These are phyloP conservation scores for Sciurus carolinensis DNA, from an alignment of 2,797 vertebrate species.

Conservation along the genomic window DNA sequence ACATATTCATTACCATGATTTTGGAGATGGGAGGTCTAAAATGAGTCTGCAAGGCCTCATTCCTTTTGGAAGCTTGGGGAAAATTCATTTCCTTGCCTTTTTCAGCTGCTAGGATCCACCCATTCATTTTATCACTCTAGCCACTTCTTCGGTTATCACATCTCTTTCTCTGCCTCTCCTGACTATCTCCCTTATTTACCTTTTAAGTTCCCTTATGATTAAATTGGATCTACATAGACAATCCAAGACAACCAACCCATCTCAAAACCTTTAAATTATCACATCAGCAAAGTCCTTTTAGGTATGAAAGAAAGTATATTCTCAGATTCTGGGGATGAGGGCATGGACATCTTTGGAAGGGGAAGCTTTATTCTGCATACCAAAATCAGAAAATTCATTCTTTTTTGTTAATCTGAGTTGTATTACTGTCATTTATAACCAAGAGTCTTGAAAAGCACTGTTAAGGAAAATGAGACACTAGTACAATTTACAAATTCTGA, in stretches of 20 bases:
- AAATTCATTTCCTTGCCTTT: neutral
- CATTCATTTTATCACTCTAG: neutral
- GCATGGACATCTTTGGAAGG: neutral
- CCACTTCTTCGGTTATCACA: neutral
- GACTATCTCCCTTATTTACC: neutral
- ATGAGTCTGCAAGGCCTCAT: neutral
- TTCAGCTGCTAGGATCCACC: neutral
- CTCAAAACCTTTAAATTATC: constrained; percentile 22
- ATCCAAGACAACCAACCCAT: constrained; percentile 21
- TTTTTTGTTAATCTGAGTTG: constrained; percentile 56
- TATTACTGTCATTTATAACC: constrained; percentile 45
- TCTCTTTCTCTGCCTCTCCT: constrained; percentile 1
- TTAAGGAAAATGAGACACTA: constrained; percentile 7
- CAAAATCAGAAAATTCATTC: constrained; percentile 4
- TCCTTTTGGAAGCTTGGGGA: neutral
- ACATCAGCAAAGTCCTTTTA: neutral
- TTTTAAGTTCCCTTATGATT: neutral
- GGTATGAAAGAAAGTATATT: neutral
- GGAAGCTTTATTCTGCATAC: neutral
- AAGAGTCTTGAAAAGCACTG: constrained; percentile 1
- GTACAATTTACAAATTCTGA: constrained; percentile 32
- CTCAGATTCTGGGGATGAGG: neutral
- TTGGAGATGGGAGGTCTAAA: constrained; percentile 14
- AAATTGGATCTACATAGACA: neutral
- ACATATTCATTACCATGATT: neutral